These are phyloP conservation scores for Anthopleura sola DNA, from an alignment of 64 coral and sea anemone genomes.

Conservation along the genomic window DNA sequence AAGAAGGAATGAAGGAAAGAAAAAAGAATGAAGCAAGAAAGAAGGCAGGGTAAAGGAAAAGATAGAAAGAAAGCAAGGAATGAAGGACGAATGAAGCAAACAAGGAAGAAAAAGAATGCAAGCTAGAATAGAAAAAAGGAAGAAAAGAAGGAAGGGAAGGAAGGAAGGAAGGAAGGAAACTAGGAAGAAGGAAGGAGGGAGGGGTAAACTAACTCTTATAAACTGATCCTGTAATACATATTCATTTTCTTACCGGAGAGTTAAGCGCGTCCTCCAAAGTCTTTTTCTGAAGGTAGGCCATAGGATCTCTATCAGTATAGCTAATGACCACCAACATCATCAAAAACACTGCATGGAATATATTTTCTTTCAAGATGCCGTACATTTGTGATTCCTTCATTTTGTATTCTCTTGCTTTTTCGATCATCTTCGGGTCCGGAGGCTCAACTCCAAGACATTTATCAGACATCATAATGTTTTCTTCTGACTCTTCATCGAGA, in stretches of 20 bases:
- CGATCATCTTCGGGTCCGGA: slow-evolving; percentile 1
- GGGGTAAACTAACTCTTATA: no score
- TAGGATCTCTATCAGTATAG: slow-evolving; percentile 37
- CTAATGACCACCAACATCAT: slow-evolving; percentile 26
- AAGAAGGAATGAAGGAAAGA: no score
- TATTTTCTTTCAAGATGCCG: slow-evolving; percentile 24
- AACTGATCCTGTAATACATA: no score
- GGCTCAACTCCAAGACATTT: slow-evolving; percentile 5
- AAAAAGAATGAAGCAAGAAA: no score
- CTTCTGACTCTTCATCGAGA: not conserved
- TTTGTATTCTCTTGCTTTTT: slow-evolving; percentile 37
- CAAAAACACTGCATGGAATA: slow-evolving; percentile 30
- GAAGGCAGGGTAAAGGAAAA: no score
- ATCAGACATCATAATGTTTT: not conserved
- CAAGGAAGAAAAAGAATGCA: no score
- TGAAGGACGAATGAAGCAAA: not conserved
- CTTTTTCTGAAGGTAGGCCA: slow-evolving; percentile 44
- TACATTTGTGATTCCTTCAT: slow-evolving; percentile 54
- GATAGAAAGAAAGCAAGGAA: no score
- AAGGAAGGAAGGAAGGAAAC: not conserved
- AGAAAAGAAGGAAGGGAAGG: not conserved
- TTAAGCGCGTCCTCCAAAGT: slow-evolving; percentile 33
- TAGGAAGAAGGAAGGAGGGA: not conserved
- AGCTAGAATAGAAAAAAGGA: no score
- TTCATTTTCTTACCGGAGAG: slow-evolving; percentile 11